Percentiles rank a stretch among this genome's conserved stretches.
phyloP scores from a whole-genome alignment of 2,888 invertebrate species.

The Stenodera caucasica region DNA sequence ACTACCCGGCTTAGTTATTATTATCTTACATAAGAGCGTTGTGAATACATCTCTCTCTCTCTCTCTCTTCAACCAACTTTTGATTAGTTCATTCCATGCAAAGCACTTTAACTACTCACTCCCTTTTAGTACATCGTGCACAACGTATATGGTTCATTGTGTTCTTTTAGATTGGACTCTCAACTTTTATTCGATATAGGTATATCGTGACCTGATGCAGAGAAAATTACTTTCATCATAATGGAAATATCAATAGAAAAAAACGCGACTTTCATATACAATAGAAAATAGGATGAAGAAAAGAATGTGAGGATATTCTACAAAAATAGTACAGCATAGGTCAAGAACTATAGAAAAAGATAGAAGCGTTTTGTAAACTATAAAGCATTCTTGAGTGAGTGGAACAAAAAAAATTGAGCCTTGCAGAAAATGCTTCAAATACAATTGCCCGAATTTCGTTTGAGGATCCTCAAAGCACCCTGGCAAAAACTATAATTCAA shows the following conservation, averaged over 20 bases:
- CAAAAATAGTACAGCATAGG: not conserved
- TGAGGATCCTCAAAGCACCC: not conserved
- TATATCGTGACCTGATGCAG: constrained; percentile 15
- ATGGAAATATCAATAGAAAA: not conserved
- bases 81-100: constrained; percentile 33
- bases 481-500: not conserved
- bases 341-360: not conserved
- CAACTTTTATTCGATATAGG: constrained; percentile 16
- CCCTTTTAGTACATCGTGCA: constrained; percentile 24
- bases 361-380: not conserved
- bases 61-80: constrained; percentile 21
- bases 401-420: not conserved
- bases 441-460: not conserved
- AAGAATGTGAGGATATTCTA: no score
- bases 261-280: not conserved
- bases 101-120: constrained; percentile 32
- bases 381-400: not conserved
- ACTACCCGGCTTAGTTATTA: not conserved
- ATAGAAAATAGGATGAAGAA: no score
- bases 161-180: constrained; percentile 22
- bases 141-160: constrained; percentile 24
- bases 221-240: constrained; percentile 16
- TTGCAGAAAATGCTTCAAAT: not conserved
- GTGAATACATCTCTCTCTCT: not conserved
- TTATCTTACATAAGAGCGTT: not conserved